A percentile compares a stretch with the other conserved stretches of the same genome.
These are phyloP conservation scores for Lophius piscatorius DNA, from an alignment of 2,113 vertebrate genomes.

Conservation along the genomic window DNA sequence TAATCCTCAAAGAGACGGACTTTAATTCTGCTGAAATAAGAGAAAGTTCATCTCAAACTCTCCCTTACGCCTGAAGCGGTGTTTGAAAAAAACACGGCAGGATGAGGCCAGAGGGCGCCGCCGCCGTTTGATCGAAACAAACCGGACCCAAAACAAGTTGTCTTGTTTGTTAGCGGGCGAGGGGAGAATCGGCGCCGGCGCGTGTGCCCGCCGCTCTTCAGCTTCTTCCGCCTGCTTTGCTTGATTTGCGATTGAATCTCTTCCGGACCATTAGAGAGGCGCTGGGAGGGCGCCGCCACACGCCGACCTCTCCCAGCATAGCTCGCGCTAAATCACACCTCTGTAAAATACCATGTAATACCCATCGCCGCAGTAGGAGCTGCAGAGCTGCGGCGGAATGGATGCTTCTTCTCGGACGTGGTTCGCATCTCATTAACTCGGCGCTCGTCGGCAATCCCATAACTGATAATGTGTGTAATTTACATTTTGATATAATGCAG, in stretches of 20 bases:
- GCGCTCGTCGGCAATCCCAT: neutral
- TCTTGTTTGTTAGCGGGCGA: slow-evolving; percentile 31
- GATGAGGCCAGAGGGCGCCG: too few relatives aligned
- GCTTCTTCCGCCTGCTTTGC: slow-evolving; percentile 54
- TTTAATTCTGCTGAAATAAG: slow-evolving; percentile 26
- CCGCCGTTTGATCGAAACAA: slow-evolving; percentile 9
- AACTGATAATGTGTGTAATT: neutral
- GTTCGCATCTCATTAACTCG: slow-evolving; percentile 1
- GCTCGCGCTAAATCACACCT: slow-evolving; percentile 57
- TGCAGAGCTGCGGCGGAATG: neutral
- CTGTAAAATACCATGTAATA: slow-evolving; percentile 34
- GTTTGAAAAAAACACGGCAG: too few relatives aligned
- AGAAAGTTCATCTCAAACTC: slow-evolving; percentile 51
- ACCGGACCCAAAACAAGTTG: slow-evolving; percentile 38
- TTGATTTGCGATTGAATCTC: slow-evolving; percentile 64
- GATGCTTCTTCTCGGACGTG: too few relatives aligned
- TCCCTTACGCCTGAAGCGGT: slow-evolving; percentile 20
- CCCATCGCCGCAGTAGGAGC: slow-evolving; percentile 8
- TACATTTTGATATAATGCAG: neutral
- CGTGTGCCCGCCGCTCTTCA: slow-evolving; percentile 14
- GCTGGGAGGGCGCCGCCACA: slow-evolving; percentile 38
- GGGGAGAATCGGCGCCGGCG: slow-evolving; percentile 18
- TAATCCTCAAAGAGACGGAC: too few relatives aligned
- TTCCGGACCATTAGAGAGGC: slow-evolving; percentile 67
- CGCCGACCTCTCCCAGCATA: slow-evolving; percentile 59